Base-by-base conservation (phyloP, 2,113 vertebrate genomes). In the Larimichthys polyactis region DNA sequence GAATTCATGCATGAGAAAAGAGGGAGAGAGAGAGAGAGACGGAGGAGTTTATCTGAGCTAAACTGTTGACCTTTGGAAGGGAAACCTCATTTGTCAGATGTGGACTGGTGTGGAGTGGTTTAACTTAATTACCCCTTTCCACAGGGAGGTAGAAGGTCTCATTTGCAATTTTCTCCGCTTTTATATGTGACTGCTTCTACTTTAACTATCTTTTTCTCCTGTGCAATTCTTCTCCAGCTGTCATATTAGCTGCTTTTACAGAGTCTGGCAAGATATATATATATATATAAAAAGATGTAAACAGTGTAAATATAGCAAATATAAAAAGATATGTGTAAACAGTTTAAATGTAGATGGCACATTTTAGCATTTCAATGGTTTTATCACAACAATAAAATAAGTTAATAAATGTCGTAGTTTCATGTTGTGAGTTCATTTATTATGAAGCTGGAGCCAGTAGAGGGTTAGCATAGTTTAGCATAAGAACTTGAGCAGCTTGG, bases 81-180 rank as follows among this genome's bases (percentile, higher is more conserved):
- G 74, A 90, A 78, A 60, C 54, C 79, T 89, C 82, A 72, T 88
- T 90, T 87, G 83, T 92, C 83, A 86, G 58, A 68, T 82, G 75
- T 84, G 77, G 70, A 82, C 68, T 62, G 59, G 55, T 82, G 81
- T 84, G 65, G 55, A 83, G 78, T 79, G 69, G 49, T 86, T 87
- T 78, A 82, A 89, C 76, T 75, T 91, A 88, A 86, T 93, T 89
- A 90, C 66, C 46, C 48, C 51, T 72, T 76, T 89, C 80, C 84
- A 82, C 27, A 70, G 74, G 51, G 79, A 75, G 75, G 57, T 65
- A 69, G 62, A 89, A 80, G 69, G 81, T 88, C 79, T 89, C 73
- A 86, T 86, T 87, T 90, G 79, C 77, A 82, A 81, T 86, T 86
- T 89, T 27, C 73, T 90, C 46, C 44, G 36, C 49, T 68, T 83